Evolutionary conservation across 2,888 invertebrate genomes (phyloP).

Genomic region (Lucinisca nassula): DNA sequence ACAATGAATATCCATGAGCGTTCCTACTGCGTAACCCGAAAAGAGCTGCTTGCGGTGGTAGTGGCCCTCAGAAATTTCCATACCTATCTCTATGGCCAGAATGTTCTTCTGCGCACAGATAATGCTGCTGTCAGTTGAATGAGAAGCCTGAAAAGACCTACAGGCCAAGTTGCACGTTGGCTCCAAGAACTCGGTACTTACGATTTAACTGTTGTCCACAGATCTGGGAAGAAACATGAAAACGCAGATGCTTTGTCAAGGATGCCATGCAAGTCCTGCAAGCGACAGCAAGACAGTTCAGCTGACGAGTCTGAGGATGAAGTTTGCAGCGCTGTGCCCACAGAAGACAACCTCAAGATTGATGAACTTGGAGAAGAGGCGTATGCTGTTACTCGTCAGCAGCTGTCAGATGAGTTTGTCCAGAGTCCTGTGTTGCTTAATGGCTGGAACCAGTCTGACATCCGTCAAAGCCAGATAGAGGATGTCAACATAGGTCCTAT

Average conservation of each 20-base stretch:
- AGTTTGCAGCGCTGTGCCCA: background rate
- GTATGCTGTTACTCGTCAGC: too few relatives aligned
- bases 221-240: constrained; percentile 36
- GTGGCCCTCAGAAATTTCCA: constrained; percentile 31
- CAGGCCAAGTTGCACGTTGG: constrained; percentile 48
- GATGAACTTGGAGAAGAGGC: background rate
- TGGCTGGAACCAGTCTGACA: background rate
- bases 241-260: constrained; percentile 49
- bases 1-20: constrained; percentile 36
- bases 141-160: constrained; percentile 31
- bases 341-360: background rate
- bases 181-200: constrained; percentile 39
- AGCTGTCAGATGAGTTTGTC: too few relatives aligned
- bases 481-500: too few relatives aligned
- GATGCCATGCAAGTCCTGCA: too few relatives aligned
- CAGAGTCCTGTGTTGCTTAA: background rate
- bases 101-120: constrained; percentile 47
- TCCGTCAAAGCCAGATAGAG: too few relatives aligned
- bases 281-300: too few relatives aligned
- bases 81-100: constrained; percentile 52
- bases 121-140: constrained; percentile 60
- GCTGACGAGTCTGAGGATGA: background rate
- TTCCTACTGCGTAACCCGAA: constrained; percentile 34
- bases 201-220: constrained; percentile 35
- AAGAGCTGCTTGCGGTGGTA: constrained; percentile 41